Percentiles rank a stretch among this genome's conserved stretches.
Evolutionary conservation across 2,113 vertebrate genomes (phyloP).

Genomic region (Aegotheles bennettii): DNA sequence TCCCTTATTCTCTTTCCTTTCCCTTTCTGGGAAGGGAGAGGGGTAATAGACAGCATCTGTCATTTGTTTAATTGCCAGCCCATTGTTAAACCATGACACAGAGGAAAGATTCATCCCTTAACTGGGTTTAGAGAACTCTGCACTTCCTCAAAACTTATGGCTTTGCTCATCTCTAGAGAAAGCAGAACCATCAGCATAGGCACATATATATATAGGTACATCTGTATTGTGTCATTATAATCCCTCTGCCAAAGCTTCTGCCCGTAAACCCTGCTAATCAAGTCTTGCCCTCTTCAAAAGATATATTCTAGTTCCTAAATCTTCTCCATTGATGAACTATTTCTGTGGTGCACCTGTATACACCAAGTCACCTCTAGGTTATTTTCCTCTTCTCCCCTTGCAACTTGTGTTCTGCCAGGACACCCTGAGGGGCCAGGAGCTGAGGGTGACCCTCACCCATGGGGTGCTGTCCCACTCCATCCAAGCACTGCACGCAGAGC

Average conservation of each 20-base stretch:
- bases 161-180: background rate
- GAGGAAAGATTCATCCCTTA: background rate
- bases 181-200: background rate
- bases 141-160: background rate
- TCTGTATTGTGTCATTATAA: background rate
- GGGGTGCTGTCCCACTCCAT: fast-evolving
- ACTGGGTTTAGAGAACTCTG: background rate
- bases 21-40: too few relatives aligned
- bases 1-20: too few relatives aligned
- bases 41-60: too few relatives aligned
- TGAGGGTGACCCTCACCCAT: background rate
- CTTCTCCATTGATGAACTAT: fast-evolving
- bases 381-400: background rate
- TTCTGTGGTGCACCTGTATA: background rate
- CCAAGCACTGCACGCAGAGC: fast-evolving
- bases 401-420: background rate
- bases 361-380: background rate
- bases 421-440: fast-evolving
- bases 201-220: background rate
- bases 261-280: background rate
- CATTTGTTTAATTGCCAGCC: too few relatives aligned
- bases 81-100: too few relatives aligned
- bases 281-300: background rate
- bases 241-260: background rate
- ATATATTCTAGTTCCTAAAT: background rate